These are phyloP conservation scores for Bostrychus sinensis DNA, from an alignment of 2,113 vertebrate species.

Conservation along the genomic window DNA sequence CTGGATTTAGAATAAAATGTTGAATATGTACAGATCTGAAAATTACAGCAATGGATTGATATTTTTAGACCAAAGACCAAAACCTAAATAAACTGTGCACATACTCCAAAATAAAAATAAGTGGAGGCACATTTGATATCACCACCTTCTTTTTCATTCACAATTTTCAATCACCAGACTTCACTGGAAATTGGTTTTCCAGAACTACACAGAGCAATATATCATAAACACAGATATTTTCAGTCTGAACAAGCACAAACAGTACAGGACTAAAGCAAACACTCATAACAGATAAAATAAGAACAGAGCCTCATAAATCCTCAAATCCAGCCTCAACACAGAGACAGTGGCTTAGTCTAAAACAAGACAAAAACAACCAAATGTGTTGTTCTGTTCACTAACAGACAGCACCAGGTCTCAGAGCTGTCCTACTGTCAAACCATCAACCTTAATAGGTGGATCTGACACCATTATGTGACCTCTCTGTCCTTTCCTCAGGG, in stretches of 20 bases:
- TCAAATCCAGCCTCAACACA: too few relatives aligned
- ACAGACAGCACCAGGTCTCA: neutral
- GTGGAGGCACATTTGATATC: neutral
- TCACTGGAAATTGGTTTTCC: neutral
- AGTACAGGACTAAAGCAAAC: neutral
- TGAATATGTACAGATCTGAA: too few relatives aligned
- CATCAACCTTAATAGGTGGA: neutral
- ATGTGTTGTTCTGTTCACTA: neutral
- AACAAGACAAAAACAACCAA: neutral
- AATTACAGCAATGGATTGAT: too few relatives aligned
- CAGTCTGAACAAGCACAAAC: neutral
- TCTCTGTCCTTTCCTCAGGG: neutral
- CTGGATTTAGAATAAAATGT: too few relatives aligned
- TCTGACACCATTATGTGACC: neutral
- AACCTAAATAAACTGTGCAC: too few relatives aligned
- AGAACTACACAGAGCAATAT: neutral
- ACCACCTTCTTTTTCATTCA: too few relatives aligned
- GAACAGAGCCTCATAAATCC: neutral
- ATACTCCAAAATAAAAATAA: neutral
- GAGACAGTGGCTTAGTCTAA: neutral
- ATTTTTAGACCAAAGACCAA: too few relatives aligned
- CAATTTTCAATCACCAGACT: too few relatives aligned
- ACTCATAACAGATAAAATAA: neutral
- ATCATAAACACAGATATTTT: constrained; percentile 2
- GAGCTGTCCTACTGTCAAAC: neutral